These are phyloP conservation scores for Tyrophagus putrescentiae DNA, from an alignment of 1,140 invertebrate genomes.

Conservation along the genomic window DNA sequence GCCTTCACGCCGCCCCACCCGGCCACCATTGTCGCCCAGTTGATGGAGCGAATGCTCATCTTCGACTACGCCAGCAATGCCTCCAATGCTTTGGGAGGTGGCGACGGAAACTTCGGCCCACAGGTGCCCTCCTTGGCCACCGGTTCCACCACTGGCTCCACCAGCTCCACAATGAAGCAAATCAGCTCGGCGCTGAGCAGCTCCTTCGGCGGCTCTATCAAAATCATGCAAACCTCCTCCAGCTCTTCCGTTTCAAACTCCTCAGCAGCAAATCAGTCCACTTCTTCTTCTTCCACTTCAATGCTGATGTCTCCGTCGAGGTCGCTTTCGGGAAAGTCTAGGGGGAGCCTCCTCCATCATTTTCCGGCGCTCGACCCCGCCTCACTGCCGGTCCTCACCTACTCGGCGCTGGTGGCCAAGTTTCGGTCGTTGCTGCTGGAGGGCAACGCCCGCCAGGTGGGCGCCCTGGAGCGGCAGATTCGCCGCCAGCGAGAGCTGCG, in stretches of 20 bases:
- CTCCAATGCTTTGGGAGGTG: too few relatives aligned
- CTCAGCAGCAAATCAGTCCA: conserved; percentile 86
- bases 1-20: conserved; percentile 86
- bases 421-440: conserved; percentile 65
- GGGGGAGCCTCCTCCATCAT: too few relatives aligned
- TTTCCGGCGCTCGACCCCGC: conserved; percentile 47
- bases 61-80: conserved; percentile 44
- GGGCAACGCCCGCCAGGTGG: conserved; percentile 57
- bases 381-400: conserved; percentile 70
- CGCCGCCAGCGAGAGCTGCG: conserved; percentile 71
- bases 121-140: too few relatives aligned
- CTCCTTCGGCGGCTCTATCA: conserved; percentile 9
- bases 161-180: too few relatives aligned
- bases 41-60: conserved; percentile 67
- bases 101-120: too few relatives aligned
- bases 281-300: too few relatives aligned
- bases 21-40: conserved; percentile 62
- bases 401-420: conserved; percentile 62
- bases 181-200: not conserved
- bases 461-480: conserved; percentile 75
- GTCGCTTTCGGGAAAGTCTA: too few relatives aligned
- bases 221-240: not conserved
- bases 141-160: too few relatives aligned
- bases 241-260: too few relatives aligned
- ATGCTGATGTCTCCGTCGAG: not conserved